Conservation (phyloP, 2,113 vertebrate genomes). For the Calyptomena viridis region DNA sequence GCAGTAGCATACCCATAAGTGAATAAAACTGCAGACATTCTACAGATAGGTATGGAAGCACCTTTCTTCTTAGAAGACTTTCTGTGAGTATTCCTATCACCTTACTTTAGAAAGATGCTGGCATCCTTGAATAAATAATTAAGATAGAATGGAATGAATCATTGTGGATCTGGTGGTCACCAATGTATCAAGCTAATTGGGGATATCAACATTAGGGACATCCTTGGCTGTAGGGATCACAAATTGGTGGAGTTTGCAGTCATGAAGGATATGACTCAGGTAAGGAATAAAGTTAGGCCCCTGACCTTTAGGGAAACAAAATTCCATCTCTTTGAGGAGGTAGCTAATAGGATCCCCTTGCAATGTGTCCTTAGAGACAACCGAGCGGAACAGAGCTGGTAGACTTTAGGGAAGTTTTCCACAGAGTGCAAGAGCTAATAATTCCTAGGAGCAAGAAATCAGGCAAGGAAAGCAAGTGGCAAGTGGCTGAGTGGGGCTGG, state of each 20-base stretch:
- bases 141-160: not conserved
- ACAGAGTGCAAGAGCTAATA: no score
- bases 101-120: not conserved
- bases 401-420: not conserved
- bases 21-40: not conserved
- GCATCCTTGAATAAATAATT: not conserved
- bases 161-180: not conserved
- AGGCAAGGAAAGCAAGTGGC: fast-evolving
- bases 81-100: not conserved
- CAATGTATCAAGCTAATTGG: not conserved
- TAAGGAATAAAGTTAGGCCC: not conserved
- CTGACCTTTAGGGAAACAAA: not conserved
- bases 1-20: not conserved
- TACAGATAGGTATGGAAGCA: not conserved
- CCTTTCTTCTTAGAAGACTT: not conserved
- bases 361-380: not conserved
- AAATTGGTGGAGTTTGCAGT: not conserved
- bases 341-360: not conserved
- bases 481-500: not conserved
- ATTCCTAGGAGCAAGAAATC: not conserved
- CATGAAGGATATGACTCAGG: not conserved
- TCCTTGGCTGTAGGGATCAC: not conserved
- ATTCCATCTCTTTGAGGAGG: not conserved
- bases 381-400: fast-evolving
- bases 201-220: not conserved